Percentiles rank a stretch among this genome's conserved stretches.
phyloP scores from a whole-genome alignment of 2,113 vertebrate genomes.

The Psephotus haematonotus region DNA sequence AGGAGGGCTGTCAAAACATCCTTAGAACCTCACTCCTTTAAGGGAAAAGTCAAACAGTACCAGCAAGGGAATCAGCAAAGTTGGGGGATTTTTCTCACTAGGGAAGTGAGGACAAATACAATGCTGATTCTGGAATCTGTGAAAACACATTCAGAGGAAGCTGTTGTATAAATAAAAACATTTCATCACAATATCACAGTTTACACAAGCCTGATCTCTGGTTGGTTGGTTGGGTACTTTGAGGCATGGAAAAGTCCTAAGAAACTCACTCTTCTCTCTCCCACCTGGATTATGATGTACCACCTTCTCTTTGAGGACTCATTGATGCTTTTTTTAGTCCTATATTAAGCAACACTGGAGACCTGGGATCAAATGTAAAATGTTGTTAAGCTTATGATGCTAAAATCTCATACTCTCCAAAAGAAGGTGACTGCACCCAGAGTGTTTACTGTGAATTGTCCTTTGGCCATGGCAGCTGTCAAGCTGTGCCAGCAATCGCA shows the following conservation, averaged over 20 bases:
- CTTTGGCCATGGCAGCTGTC: neutral
- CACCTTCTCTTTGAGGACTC: neutral
- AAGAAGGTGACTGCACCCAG: neutral
- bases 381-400: neutral
- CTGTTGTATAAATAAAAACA: neutral
- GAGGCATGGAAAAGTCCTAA: neutral
- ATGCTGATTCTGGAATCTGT: neutral
- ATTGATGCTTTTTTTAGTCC: neutral
- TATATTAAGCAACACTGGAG: neutral
- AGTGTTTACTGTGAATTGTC: neutral
- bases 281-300: neutral
- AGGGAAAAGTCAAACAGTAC: neutral
- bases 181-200: neutral
- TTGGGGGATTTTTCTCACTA: neutral
- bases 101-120: neutral
- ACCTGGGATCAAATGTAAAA: neutral
- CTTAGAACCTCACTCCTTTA: neutral
- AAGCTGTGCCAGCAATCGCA: neutral
- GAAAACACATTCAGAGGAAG: neutral
- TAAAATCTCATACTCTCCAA: neutral
- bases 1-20: neutral
- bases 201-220: neutral
- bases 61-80: neutral
- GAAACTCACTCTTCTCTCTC: neutral
- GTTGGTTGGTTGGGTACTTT: neutral